phyloP scores from a whole-genome alignment of 2,113 vertebrate genomes.

The Catharus bicknelli region DNA sequence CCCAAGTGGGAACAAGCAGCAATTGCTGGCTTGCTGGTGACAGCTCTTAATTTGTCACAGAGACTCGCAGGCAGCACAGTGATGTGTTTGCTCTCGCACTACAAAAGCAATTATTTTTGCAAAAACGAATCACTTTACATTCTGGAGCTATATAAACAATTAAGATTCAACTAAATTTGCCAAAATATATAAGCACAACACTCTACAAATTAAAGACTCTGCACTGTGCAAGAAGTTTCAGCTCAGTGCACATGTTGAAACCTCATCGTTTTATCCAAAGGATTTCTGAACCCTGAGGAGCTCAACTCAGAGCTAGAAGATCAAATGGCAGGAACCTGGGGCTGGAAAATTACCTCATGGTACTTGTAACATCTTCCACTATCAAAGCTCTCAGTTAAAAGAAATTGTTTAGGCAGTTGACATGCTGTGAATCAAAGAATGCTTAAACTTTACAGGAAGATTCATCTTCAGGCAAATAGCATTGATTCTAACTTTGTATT shows the following conservation, averaged over 20 bases:
- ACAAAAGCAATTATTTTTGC: slow-evolving; percentile 6
- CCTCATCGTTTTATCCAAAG: neutral
- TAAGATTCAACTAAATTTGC: neutral
- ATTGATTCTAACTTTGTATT: neutral
- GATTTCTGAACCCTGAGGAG: neutral
- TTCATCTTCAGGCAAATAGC: neutral
- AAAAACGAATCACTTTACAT: neutral
- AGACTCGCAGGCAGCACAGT: neutral
- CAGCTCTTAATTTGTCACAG: neutral
- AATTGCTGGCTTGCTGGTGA: neutral
- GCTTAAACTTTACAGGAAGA: neutral
- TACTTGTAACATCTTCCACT: neutral
- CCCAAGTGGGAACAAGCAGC: neutral
- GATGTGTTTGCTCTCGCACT: accelerated
- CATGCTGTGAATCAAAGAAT: neutral
- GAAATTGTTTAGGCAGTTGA: neutral
- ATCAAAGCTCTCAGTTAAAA: neutral
- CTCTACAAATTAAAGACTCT: neutral
- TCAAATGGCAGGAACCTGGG: neutral
- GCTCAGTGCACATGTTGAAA: accelerated
- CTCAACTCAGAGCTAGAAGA: neutral
- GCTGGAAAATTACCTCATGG: neutral
- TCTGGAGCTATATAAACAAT: slow-evolving; percentile 3
- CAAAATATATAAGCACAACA: neutral
- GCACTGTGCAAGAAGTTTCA: neutral